A percentile compares a stretch with the other conserved stretches of the same genome.
Conservation (phyloP, 2,888 invertebrate species). For the Microchrysa polita region DNA sequence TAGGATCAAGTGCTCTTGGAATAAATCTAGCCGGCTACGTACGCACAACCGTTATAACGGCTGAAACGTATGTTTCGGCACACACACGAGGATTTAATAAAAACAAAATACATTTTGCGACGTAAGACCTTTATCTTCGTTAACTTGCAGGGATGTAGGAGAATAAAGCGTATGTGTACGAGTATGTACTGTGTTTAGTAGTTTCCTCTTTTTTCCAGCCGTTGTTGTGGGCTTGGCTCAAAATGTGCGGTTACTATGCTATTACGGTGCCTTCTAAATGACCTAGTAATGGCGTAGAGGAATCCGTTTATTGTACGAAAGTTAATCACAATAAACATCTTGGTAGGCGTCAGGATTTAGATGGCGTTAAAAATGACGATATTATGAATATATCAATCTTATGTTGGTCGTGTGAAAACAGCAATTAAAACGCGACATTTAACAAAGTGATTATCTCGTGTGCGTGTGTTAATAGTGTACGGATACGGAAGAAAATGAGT, state of each 20-base stretch:
- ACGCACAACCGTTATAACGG: conserved; percentile 3
- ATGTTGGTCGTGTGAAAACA: not conserved
- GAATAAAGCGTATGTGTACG: too few relatives aligned
- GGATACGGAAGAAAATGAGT: too few relatives aligned
- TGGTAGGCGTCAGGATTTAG: conserved; percentile 23
- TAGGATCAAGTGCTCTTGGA: conserved; percentile 44
- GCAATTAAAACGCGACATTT: conserved; percentile 10
- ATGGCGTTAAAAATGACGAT: conserved; percentile 26
- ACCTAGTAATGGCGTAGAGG: conserved; percentile 43
- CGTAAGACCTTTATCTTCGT: conserved; percentile 44
- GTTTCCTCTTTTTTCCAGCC: conserved; percentile 11
- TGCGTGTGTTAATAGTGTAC: too few relatives aligned
- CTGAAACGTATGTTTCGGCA: not conserved
- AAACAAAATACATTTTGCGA: conserved; percentile 42
- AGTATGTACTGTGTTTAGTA: too few relatives aligned
- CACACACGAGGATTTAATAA: conserved; percentile 36
- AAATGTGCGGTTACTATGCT: conserved; percentile 34
- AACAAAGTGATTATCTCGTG: not conserved
- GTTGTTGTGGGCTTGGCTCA: too few relatives aligned
- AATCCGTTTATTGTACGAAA: conserved; percentile 41
- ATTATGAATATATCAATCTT: not conserved
- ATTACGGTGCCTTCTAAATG: conserved; percentile 31
- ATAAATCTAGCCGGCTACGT: conserved; percentile 35
- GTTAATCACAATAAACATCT: conserved; percentile 38
- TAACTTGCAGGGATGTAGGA: conserved; percentile 37